phyloP scores from a whole-genome alignment of 2,797 vertebrate genomes.

The Bovichtus diacanthus region DNA sequence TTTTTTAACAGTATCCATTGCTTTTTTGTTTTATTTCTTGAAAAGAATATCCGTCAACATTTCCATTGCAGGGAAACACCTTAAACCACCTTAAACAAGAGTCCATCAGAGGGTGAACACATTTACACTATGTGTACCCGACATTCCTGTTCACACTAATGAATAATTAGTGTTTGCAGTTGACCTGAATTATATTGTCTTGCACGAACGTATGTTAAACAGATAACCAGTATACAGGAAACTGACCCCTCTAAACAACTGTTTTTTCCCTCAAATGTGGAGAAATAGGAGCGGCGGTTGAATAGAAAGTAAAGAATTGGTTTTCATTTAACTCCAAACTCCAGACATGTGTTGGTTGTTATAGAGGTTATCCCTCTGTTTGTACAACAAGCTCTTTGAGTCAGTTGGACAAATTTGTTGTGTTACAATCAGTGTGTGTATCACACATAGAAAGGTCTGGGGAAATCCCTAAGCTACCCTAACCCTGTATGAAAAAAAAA shows the following conservation, averaged over 20 bases:
- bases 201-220: background rate
- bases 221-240: background rate
- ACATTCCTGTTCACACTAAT: background rate
- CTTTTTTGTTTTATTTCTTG: slow-evolving; percentile 1
- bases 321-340: background rate
- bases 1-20: background rate
- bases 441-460: slow-evolving; percentile 1
- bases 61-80: background rate
- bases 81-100: background rate
- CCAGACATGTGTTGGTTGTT: background rate
- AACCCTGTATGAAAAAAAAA: background rate
- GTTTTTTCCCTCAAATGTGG: background rate
- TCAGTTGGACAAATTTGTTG: background rate
- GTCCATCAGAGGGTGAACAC: background rate
- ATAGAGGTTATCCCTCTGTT: background rate
- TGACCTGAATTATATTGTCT: background rate
- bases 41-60: background rate
- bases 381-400: slow-evolving; percentile 2
- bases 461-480: slow-evolving; percentile 47
- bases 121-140: background rate
- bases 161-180: background rate
- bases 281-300: background rate
- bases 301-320: slow-evolving; percentile 1
- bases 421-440: background rate
- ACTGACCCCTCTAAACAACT: background rate